These are phyloP conservation scores for Aphis craccivora DNA, from an alignment of 1,140 invertebrate genomes.

Conservation along the genomic window DNA sequence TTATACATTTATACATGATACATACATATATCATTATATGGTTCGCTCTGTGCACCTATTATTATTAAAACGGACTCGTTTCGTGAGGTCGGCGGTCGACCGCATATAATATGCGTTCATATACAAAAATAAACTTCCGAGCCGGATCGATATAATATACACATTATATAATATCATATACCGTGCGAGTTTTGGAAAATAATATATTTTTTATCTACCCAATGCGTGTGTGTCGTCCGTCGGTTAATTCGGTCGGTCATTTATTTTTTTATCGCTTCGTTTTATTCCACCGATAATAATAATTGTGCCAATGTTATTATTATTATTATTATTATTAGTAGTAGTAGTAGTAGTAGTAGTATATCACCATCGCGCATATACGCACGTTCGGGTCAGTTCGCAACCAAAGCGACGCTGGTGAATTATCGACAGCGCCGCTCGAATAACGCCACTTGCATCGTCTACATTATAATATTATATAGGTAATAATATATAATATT, in stretches of 20 bases:
- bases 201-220: slow-evolving; percentile 2
- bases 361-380: neutral
- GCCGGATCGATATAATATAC: neutral
- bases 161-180: neutral
- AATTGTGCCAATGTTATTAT: neutral
- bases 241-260: neutral
- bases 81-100: neutral
- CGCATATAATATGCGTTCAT: neutral
- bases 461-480: neutral
- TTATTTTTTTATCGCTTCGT: slow-evolving; percentile 1
- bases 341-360: no score
- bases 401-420: neutral
- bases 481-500: neutral
- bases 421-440: neutral
- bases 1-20: neutral
- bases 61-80: neutral
- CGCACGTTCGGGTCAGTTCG: neutral
- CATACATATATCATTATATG: neutral
- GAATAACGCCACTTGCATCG: neutral
- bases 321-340: neutral
- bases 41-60: neutral
- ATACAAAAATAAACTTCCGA: neutral
- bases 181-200: neutral
- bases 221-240: neutral
- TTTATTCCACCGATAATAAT: neutral